phyloP scores from a whole-genome alignment of 2,888 invertebrate species.

The Xanthorhoe spadicearia region DNA sequence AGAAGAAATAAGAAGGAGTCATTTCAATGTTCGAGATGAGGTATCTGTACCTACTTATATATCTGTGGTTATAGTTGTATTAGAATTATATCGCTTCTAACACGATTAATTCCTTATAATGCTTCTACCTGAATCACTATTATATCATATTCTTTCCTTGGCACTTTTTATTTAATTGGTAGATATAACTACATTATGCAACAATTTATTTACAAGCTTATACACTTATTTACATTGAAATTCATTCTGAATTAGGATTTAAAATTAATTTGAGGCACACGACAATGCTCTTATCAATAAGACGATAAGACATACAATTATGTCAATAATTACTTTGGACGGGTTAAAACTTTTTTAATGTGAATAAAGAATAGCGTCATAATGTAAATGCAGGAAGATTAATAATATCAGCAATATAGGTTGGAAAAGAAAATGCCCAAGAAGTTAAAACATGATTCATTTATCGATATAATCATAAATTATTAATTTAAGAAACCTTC shows the following conservation, averaged over 20 bases:
- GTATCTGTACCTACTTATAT: no score
- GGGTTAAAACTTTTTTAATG: conserved; percentile 32
- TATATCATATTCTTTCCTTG: conserved; percentile 17
- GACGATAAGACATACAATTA: no score
- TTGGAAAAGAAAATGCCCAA: not conserved
- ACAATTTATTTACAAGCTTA: conserved; percentile 37
- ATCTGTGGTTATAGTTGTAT: not conserved
- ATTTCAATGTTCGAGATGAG: no score
- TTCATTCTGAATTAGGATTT: conserved; percentile 21
- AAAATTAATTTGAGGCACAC: conserved; percentile 37
- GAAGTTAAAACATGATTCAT: not conserved
- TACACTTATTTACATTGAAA: conserved; percentile 25
- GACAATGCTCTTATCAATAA: conserved; percentile 29
- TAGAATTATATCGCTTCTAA: conserved; percentile 4
- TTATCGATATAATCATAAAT: no score
- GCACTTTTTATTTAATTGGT: conserved; percentile 22
- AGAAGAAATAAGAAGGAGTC: no score
- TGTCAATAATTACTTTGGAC: conserved; percentile 38
- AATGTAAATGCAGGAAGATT: not conserved
- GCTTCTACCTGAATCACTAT: conserved; percentile 9
- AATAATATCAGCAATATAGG: not conserved
- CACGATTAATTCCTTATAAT: not conserved
- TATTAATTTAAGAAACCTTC: no score
- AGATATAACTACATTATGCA: conserved; percentile 8
- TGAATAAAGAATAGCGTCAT: not conserved